Evolutionary conservation across 2,797 vertebrate species (phyloP).

Genomic region (Echeneis naucrates): DNA sequence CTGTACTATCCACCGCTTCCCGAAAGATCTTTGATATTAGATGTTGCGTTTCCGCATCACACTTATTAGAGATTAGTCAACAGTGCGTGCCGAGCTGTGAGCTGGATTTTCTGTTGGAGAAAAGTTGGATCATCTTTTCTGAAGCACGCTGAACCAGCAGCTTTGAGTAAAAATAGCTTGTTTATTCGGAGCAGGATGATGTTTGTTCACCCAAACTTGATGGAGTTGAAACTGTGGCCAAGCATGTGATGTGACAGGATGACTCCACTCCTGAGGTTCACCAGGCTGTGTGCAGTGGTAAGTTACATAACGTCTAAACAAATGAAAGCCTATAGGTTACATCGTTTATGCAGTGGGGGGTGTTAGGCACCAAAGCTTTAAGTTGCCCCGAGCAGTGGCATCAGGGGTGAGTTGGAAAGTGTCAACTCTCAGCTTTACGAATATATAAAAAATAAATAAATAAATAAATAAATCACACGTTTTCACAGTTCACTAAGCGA

Average conservation of each 20-base stretch:
- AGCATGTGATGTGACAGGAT: constrained; percentile 52
- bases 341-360: constrained; percentile 1
- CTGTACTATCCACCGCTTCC: neutral
- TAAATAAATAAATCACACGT: constrained; percentile 21
- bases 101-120: neutral
- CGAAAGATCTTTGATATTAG: neutral
- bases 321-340: constrained; percentile 20
- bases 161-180: constrained; percentile 8
- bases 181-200: neutral
- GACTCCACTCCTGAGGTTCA: constrained; percentile 31
- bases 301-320: constrained; percentile 53
- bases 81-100: neutral
- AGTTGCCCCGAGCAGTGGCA: constrained; percentile 12
- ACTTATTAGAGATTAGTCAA: constrained; percentile 17
- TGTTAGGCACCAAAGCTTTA: neutral
- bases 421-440: constrained; percentile 36
- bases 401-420: constrained; percentile 35
- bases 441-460: constrained; percentile 32
- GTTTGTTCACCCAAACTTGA: constrained; percentile 31
- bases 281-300: constrained; percentile 23
- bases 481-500: constrained; percentile 43
- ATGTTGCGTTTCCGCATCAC: constrained; percentile 1
- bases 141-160: neutral
- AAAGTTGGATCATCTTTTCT: constrained; percentile 11
- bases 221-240: constrained; percentile 16